Conservation (phyloP, 2,888 invertebrate genomes). For the Sesia bembeciformis region DNA sequence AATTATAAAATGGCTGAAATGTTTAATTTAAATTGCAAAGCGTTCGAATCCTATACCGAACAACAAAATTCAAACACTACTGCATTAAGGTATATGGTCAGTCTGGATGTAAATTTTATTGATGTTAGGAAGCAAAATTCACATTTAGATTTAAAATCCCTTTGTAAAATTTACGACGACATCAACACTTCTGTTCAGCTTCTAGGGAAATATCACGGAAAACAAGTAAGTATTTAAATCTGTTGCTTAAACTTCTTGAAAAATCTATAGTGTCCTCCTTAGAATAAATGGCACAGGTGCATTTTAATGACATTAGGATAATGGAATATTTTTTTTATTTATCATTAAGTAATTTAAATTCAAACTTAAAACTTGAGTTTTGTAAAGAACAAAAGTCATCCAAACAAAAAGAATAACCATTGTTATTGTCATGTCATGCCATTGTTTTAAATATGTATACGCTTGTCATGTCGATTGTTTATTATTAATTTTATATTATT, state of each 20-base stretch:
- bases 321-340: no score
- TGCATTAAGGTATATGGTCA: slow-evolving; percentile 16
- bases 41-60: slow-evolving; percentile 4
- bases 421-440: neutral
- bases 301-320: no score
- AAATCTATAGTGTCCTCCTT: neutral
- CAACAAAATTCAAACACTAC: slow-evolving; percentile 1
- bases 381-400: no score
- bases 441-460: neutral
- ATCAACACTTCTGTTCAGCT: slow-evolving; percentile 30
- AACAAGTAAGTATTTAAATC: slow-evolving; percentile 21
- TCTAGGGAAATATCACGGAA: slow-evolving; percentile 33
- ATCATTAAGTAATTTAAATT: no score
- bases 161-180: slow-evolving; percentile 39
- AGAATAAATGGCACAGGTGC: no score
- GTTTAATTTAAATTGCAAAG: slow-evolving; percentile 9
- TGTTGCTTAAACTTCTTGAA: neutral
- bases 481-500: no score
- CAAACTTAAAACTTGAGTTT: no score
- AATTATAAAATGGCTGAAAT: slow-evolving; percentile 19
- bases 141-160: slow-evolving; percentile 16
- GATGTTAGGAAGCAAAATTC: slow-evolving; percentile 6
- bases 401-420: neutral
- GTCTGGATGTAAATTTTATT: slow-evolving; percentile 18
- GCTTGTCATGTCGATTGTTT: neutral